phyloP scores from a whole-genome alignment of 2,113 vertebrate genomes.

The Tinamus guttatus region DNA sequence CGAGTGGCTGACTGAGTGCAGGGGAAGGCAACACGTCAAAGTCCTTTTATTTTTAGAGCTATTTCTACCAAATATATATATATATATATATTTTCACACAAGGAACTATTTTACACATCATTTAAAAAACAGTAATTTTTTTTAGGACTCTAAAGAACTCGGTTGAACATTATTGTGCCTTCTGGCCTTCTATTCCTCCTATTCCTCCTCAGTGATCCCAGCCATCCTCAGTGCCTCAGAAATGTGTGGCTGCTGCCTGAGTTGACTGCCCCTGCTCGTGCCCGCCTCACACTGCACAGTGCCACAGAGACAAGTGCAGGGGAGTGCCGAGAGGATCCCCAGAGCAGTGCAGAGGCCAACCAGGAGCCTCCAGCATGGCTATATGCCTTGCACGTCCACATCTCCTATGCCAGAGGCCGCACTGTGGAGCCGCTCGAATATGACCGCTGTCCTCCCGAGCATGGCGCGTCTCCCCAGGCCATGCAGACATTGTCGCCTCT shows the following conservation, averaged over 20 bases:
- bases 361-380: fast-evolving
- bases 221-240: background rate
- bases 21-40: slow-evolving; percentile 45
- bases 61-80: slow-evolving; percentile 2
- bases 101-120: slow-evolving; percentile 31
- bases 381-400: background rate
- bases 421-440: background rate
- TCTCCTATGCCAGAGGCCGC: background rate
- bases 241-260: background rate
- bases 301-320: background rate
- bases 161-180: fast-evolving
- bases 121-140: background rate
- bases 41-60: slow-evolving; percentile 16
- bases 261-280: too few relatives aligned
- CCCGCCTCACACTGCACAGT: too few relatives aligned
- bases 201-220: background rate
- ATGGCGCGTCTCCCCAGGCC: fast-evolving
- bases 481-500: background rate
- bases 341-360: background rate
- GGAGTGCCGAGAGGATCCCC: background rate
- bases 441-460: background rate
- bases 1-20: slow-evolving; percentile 17
- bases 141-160: background rate
- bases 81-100: slow-evolving; percentile 38
- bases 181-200: background rate